Conservation (phyloP, 2,888 invertebrate species). For the Fragum sueziense region DNA sequence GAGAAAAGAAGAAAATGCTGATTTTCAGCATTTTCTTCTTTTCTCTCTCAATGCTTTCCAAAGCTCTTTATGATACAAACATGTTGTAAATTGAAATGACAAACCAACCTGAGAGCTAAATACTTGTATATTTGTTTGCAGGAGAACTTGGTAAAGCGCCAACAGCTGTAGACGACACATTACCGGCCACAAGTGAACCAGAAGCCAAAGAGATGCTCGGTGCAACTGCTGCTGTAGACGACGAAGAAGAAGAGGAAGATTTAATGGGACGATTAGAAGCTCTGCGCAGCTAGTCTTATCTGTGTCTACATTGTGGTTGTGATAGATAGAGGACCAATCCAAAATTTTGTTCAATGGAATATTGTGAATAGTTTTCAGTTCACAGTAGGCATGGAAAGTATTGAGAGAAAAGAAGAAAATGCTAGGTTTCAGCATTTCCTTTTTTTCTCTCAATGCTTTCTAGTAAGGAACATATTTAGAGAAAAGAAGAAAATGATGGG, state of each 20-base stretch:
- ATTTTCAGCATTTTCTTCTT: too few species aligned
- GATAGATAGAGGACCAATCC: neutral
- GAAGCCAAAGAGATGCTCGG: conserved; percentile 51
- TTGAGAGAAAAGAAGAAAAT: too few species aligned
- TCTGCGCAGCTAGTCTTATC: conserved; percentile 58
- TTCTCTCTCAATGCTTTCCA: too few species aligned
- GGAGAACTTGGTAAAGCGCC: conserved; percentile 96
- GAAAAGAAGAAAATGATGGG: too few species aligned
- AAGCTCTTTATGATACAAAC: neutral
- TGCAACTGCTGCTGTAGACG: conserved; percentile 64
- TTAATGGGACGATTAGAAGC: conserved; percentile 65
- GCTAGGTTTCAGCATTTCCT: too few species aligned
- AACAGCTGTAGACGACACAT: conserved; percentile 84
- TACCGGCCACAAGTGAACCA: conserved; percentile 78
- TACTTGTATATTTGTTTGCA: too few species aligned
- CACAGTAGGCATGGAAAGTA: too few species aligned
- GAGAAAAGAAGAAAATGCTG: too few species aligned
- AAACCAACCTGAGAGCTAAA: neutral
- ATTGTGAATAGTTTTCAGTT: too few species aligned
- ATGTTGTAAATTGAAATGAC: neutral
- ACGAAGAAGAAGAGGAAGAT: conserved; percentile 66
- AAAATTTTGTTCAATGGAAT: too few species aligned
- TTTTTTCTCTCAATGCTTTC: too few species aligned
- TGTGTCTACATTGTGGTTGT: neutral
- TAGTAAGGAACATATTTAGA: too few species aligned